A percentile compares a stretch with the other conserved stretches of the same genome.
phyloP scores from a whole-genome alignment of 2,888 invertebrate species.

The Gortyna flavago region DNA sequence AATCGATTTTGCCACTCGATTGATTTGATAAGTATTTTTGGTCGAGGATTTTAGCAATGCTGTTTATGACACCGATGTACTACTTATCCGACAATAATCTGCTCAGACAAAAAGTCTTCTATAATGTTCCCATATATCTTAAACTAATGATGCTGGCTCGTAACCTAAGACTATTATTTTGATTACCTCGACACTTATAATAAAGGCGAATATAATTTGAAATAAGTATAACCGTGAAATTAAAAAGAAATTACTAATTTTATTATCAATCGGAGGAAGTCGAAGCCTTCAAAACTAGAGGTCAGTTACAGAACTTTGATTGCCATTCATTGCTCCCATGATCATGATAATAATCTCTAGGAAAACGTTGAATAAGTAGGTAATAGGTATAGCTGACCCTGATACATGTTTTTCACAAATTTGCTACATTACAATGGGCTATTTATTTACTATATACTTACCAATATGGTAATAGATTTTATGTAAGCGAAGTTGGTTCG shows the following conservation, averaged over 20 bases:
- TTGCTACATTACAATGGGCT: constrained; percentile 51
- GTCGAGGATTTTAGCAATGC: no score
- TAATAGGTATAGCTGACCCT: constrained; percentile 38
- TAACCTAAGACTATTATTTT: not conserved
- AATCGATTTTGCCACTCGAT: constrained; percentile 1
- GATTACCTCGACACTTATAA: not conserved
- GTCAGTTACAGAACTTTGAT: constrained; percentile 42
- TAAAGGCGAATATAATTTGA: constrained; percentile 25
- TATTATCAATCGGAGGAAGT: constrained; percentile 36
- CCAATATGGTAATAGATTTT: constrained; percentile 13
- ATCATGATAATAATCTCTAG: constrained; percentile 33
- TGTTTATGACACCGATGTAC: no score
- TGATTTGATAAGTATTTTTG: not conserved
- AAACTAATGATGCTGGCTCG: no score
- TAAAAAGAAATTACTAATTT: constrained; percentile 37
- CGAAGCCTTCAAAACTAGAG: constrained; percentile 18
- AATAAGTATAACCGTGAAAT: constrained; percentile 33
- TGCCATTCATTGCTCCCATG: constrained; percentile 38
- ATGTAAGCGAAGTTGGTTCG: not conserved
- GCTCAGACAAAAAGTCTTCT: no score
- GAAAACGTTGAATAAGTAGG: constrained; percentile 24
- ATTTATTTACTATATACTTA: constrained; percentile 56
- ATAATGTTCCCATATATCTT: no score
- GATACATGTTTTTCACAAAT: constrained; percentile 37
- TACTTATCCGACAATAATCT: no score